Base-by-base conservation (phyloP, 2,797 vertebrate species). In the Dromococcyx pavoninus region DNA sequence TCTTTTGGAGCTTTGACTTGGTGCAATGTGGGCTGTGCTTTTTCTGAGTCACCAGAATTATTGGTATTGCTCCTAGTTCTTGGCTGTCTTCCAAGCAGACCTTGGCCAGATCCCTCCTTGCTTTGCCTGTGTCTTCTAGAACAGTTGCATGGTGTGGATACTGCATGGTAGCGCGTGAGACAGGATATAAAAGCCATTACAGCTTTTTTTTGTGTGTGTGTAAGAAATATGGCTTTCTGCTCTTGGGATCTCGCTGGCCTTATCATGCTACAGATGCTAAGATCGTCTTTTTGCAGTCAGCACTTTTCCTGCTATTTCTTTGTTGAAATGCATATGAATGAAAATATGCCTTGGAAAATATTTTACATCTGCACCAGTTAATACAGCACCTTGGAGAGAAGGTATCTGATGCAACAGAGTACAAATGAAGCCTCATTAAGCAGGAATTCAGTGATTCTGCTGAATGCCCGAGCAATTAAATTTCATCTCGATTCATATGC, bases 381-480 rank as follows among this genome's bases (percentile, higher is more conserved):
- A 86, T 92, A 91, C 81, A 95, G 95, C 90, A 97, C 96, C 95
- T 96, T 95, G 79, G 95, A 97, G 96, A 94, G 93, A 94, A 97
- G 75, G 94, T 78, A 78, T 92, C 92, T 96, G 94, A 92, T 95
- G 92, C 80, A 95, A 93, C 80, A 88, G 94, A 66, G 73, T 96
- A 93, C 84, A 95, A 94, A 96, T 86, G 95, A 94, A 96, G 94
- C 84, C 95, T 96, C 96, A 96, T 97, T 97, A 97, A 96, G 95
- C 94, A 97, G 90, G 95, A 96, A 96, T 86, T 93, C 93, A 91
- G 33, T 74, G 87, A 93, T 96, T 96, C 94, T 91, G 75, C 86
- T 96, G 95, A 94, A 95, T 97, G 95, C 90, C 84, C 90, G 73
- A 64, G 95, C 96, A 96, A 97, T 97, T 97, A 97, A 97, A 97